phyloP scores from a whole-genome alignment of 1,140 invertebrate species.

The Ooceraea biroi region DNA sequence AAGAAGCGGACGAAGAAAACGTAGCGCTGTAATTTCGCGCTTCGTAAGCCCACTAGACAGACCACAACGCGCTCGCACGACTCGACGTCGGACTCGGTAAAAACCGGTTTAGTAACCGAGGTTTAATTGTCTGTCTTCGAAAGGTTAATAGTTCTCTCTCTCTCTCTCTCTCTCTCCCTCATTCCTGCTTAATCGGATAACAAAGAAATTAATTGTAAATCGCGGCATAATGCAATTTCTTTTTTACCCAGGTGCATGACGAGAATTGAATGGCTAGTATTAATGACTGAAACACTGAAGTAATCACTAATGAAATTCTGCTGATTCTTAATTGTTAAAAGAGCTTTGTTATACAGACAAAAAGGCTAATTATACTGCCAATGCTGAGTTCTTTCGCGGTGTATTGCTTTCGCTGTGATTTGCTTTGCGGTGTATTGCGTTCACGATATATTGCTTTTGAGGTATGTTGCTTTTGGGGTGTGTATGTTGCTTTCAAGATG shows the following conservation, averaged over 20 bases:
- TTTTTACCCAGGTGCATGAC: slow-evolving; percentile 17
- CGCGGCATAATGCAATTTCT: slow-evolving; percentile 25
- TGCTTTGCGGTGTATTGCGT: too few relatives aligned
- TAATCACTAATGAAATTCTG: too few relatives aligned
- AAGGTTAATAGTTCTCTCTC: slow-evolving; percentile 52
- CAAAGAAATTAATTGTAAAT: slow-evolving; percentile 62
- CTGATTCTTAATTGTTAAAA: too few relatives aligned
- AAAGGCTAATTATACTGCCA: too few relatives aligned
- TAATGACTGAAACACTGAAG: too few relatives aligned
- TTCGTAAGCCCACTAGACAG: slow-evolving; percentile 50
- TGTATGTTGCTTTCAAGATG: too few relatives aligned
- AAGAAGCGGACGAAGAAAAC: slow-evolving; percentile 51
- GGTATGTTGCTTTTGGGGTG: too few relatives aligned
- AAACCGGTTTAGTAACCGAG: slow-evolving; percentile 58
- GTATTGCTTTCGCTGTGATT: too few relatives aligned
- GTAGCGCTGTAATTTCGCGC: slow-evolving; percentile 58
- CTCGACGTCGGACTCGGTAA: slow-evolving; percentile 47
- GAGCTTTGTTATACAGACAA: too few relatives aligned
- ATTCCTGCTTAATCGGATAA: slow-evolving; percentile 56
- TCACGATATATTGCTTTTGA: too few relatives aligned
- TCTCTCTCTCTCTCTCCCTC: slow-evolving; percentile 45
- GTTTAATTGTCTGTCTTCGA: slow-evolving; percentile 61
- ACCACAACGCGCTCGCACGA: slow-evolving; percentile 47
- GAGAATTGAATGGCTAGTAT: neutral
- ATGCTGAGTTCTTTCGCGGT: too few relatives aligned